phyloP scores from a whole-genome alignment of 2,797 vertebrate genomes.

The Balearica regulorum region DNA sequence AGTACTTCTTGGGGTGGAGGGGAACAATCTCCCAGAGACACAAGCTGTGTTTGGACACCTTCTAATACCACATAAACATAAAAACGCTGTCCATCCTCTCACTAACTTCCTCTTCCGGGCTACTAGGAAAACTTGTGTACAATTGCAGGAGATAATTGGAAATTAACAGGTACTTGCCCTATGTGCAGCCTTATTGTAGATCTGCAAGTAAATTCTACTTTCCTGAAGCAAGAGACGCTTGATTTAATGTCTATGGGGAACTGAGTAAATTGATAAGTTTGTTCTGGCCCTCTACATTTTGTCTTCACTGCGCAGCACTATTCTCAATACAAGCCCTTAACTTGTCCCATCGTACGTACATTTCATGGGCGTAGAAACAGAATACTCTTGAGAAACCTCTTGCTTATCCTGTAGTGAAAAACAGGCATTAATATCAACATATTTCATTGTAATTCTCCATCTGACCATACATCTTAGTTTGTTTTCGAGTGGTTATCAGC shows the following conservation, averaged over 20 bases:
- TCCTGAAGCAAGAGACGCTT: background rate
- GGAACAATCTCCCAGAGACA: background rate
- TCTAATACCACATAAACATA: background rate
- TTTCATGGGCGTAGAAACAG: background rate
- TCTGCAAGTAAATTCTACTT: background rate
- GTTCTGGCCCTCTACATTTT: background rate
- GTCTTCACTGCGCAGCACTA: background rate
- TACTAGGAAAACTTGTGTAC: background rate
- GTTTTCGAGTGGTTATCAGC: background rate
- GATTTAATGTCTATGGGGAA: background rate
- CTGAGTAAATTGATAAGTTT: background rate
- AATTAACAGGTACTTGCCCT: background rate
- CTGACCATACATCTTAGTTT: background rate
- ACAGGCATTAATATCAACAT: background rate
- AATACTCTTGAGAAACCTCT: background rate
- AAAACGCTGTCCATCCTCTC: background rate
- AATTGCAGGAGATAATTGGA: background rate
- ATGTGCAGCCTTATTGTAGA: background rate
- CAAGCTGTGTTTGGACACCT: background rate
- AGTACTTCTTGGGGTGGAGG: background rate
- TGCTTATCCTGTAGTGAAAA: background rate
- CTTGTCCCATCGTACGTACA: rapidly evolving
- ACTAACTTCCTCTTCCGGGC: background rate
- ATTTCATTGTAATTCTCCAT: background rate
- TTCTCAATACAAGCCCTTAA: background rate